These are phyloP conservation scores for Hoplostethus mediterraneus DNA, from an alignment of 2,797 vertebrate species.

Conservation along the genomic window DNA sequence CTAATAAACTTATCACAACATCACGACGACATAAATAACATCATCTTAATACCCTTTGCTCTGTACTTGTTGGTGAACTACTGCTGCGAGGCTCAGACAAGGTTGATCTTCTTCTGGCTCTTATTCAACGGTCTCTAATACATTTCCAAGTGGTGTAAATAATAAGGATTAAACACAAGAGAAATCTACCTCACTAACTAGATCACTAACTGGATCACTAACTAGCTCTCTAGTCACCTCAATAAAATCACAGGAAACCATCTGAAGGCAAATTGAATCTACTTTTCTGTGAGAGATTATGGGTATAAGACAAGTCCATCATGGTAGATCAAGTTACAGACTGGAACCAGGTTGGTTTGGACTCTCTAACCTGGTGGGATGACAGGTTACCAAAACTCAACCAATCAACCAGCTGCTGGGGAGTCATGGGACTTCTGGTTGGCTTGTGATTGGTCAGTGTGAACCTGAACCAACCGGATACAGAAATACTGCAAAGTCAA, in stretches of 20 bases:
- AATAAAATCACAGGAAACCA: not conserved
- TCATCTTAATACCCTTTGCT: not conserved
- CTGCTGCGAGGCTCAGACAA: conserved; percentile 4
- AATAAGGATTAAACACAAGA: too few species aligned
- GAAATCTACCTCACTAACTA: not conserved
- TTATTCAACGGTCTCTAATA: not conserved
- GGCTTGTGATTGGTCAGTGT: too few species aligned
- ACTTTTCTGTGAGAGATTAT: not conserved
- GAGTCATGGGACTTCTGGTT: too few species aligned
- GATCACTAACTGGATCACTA: too few species aligned
- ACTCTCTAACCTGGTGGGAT: too few species aligned
- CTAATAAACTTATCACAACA: not conserved
- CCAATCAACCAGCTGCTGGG: too few species aligned
- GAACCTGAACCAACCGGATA: too few species aligned
- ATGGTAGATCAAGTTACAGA: too few species aligned
- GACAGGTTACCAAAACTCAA: too few species aligned
- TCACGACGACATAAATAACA: too few species aligned
- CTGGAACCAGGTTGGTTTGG: too few species aligned
- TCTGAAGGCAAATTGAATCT: not conserved
- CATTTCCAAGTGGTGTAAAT: too few species aligned
- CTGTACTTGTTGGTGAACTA: not conserved
- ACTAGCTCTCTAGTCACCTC: conserved; percentile 8
- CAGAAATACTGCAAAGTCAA: not conserved
- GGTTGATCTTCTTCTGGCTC: not conserved
- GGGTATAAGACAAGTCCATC: not conserved